Base-by-base conservation (phyloP, 2,888 invertebrate genomes). In the Lydus trimaculatus region DNA sequence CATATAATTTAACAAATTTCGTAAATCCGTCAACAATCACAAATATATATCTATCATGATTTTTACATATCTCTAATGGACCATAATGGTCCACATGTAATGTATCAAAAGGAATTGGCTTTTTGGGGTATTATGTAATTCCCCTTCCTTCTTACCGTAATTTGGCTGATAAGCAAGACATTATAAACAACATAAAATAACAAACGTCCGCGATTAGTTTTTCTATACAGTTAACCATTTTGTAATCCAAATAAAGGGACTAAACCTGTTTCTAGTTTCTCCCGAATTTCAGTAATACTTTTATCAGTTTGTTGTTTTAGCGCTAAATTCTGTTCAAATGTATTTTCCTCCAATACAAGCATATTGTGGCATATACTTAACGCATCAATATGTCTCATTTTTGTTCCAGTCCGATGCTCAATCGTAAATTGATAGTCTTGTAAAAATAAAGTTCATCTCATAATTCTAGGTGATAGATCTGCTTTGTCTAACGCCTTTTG, bases 41-140 rank as follows among this genome's bases (percentile, higher is more conserved):
- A n/a, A 85, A 63, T 9, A 84, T 59, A 36, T 84, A 74, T 7
- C 69, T 72, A 65, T 84, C 78, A 0, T 63, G 73, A 9, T 81
- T 15, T 71, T 77, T 4, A 78, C 74, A 28, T 28, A 3, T 28
- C 4, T 28, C 28, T 28, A 28, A 28, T 28, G 28, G 28, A 4
- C 28, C 28, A 28, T 28, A 28, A 28, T 28, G 28, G 4, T 28
- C 28, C 28, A 28, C 28, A 28, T 28, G 28, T 67, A 84, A 85
- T 8, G 84, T 28, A 28, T 28, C 28, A 28, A 28, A 28, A 28
- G 28, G 28, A 28, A 28, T 4, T 3, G 2, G 2, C 2, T 28
- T 28, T 28, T 28, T 28, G 28, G 84, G 0, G 84, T 84, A 6
- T 85, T 64, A 68, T 85, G 84, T 71, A 85, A 84, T 85, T 84